Evolutionary conservation across 2,888 invertebrate species (phyloP).

Genomic region (Gymnocheta viridis): DNA sequence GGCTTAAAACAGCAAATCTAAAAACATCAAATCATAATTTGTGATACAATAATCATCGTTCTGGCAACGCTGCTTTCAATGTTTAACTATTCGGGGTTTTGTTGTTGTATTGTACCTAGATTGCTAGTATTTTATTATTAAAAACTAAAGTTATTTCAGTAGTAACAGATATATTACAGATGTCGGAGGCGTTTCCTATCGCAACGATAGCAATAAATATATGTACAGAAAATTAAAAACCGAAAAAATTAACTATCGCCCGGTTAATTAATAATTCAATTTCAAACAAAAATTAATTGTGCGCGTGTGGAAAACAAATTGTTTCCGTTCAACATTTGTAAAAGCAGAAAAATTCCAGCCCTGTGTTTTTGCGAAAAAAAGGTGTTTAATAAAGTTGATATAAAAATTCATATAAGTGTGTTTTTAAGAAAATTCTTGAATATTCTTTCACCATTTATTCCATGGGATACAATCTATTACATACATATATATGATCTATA

Average conservation of each 20-base stretch:
- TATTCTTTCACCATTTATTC: not conserved
- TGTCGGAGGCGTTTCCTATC: constrained; percentile 23
- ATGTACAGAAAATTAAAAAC: not conserved
- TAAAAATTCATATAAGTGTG: not conserved
- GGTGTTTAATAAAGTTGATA: constrained; percentile 1
- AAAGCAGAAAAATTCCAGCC: not conserved
- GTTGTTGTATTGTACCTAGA: constrained; percentile 40
- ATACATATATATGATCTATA: not conserved
- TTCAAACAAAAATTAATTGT: constrained; percentile 15
- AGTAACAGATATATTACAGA: constrained; percentile 62
- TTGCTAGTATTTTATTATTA: constrained; percentile 13
- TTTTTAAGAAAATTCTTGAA: not conserved
- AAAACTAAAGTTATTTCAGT: constrained; percentile 56
- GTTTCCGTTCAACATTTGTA: not conserved
- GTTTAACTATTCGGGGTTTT: constrained; percentile 23
- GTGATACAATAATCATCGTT: no score
- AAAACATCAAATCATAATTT: no score
- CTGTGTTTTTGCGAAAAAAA: constrained; percentile 1
- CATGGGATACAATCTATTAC: not conserved
- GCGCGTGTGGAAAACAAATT: constrained; percentile 16
- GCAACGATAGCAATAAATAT: not conserved
- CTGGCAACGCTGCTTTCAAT: constrained; percentile 44
- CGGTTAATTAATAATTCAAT: not conserved
- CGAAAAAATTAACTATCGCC: not conserved
- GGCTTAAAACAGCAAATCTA: no score